Base-by-base conservation (phyloP, 2,888 invertebrate genomes). In the Apomyelois bistriatella region DNA sequence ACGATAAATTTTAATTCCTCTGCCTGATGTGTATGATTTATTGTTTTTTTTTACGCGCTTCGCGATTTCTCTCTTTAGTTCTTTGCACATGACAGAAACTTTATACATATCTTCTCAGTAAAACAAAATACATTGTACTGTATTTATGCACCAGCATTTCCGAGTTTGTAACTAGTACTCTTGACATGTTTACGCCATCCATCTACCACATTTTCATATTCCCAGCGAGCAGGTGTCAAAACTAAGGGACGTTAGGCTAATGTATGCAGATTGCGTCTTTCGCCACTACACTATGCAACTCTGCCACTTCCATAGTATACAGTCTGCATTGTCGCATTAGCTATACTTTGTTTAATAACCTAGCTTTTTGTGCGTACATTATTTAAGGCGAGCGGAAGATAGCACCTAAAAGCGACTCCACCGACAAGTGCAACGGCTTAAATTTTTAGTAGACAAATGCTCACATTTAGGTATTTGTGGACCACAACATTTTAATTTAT, bases 191-290 rank as follows among this genome's bases (percentile, higher is more conserved):
- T 82, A 79, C 71, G 73, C 79, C 82, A 87, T 87, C 82, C 75
- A 83, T 87, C 84, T 76, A 68, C 68, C 63, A 67, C 75, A 72
- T 78, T 76, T 76, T 78, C 77, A 71, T 75, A 74, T 66, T 58
- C 60, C 68, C 60, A 64, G 78, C 75, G 82, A 84, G 84, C 88
- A 87, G 89, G 89, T 89, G 89, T 88, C 89, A 88, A 85, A 88
- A 88, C 87, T 85, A 81, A 78, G 81, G 79, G 82, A 82, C 81
- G 80, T 85, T 83, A 82, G 82, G 84, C 80, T 88, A 90, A 90
- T 90, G 85, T 82, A 89, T 90, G 89, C 87, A 88, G 87, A 88
- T 88, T 88, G 88, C 86, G 84, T 82, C 85, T 82, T 78, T 79
- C 74, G 75, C 78, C 73, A 73, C 75, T 69, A 66, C 62, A 66